Base-by-base conservation (phyloP, 92 coral and sea anemone genomes). In the Epizoanthus illoricatus region DNA sequence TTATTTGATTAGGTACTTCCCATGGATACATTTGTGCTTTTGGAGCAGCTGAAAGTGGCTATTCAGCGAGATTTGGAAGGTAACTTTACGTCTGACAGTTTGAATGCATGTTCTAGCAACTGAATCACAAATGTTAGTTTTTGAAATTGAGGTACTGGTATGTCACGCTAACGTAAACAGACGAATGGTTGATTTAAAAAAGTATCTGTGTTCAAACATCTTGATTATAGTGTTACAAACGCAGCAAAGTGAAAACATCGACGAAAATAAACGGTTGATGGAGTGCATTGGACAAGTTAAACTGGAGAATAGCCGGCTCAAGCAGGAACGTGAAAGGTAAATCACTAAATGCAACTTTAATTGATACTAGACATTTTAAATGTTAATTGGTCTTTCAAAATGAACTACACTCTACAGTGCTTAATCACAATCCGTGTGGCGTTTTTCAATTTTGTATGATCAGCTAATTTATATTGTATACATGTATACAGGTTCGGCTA, bases 21-120 rank as follows among this genome's bases (percentile, higher is more conserved):
- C 12, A 75, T 75, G 81, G 81, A 75, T 18, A 39, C 81, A 24
- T 78, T 78, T 45, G 56, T 21, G 21, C 58, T 63, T 63, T 78
- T 78, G 60, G 71, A 78, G 12, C 60, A 61, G 70, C 55, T 78
- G 47, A 78, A 78, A 47, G 28, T 78, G 61, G 52, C 82, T 39
- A 64, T 63, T 78, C 71, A 64, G 72, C 82, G 82, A 12, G 82
- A 78, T 62, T 78, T 78, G 47, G 59, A 42, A 4, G 82, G 82
- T 78, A 43, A 62, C 40, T 3, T 5, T 9, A 41, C 4, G 15
- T 7, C 21, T 49, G 28, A 52, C 36, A 28, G 33, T 28, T 28
- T 28, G 33, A 0, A 28, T 28, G 36, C 36, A 28, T 1, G 36
- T 28, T 28, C 2, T 28, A 1, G 36, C 36, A n/a, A n/a, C n/a